Base-by-base conservation (phyloP, 2,888 invertebrate genomes). In the Drosophila antonietae region DNA sequence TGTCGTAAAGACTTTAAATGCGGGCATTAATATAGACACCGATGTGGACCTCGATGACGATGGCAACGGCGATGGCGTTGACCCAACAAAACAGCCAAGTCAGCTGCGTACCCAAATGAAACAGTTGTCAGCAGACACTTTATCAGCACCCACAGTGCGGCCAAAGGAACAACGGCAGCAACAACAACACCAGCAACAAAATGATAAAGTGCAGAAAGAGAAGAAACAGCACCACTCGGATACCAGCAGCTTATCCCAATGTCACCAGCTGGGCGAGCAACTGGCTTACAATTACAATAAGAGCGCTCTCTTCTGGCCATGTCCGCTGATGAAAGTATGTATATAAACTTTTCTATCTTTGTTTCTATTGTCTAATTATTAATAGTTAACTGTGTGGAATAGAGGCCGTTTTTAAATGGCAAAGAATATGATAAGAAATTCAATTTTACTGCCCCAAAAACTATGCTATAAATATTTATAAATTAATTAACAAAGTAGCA, bases 311-410 rank as follows among this genome's bases (percentile, higher is more conserved):
- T 86, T 93, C 53, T 93, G 93, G 93, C 93, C 93, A 60, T 93
- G 93, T 82, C 91, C 92, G 41, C 89, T 83, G 71, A 93, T 93
- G 91, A 93, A 92, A 88, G 93, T 93, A 80, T 92, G 93, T 91
- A 80, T 28, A 55, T 15, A 15, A 43, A n/a, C 15, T 10, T 43
- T 10, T 14, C 33, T 28, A 10, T 23, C 10, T 35, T 39, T 37
- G 53, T 53, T n/a, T 23, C 53, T 28, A 14, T 53, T 53, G 49
- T n/a, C 23, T 10, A 53, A 53, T 53, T 53, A 53, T 20, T 53
- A 39, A 53, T 53, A 51, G 51, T 33, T 33, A 49, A 4, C 47
- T 4, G 28, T 28, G 28, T 28, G n/a, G 28, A 47, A 47, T 28
- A 49, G n/a, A 10, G 31, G 28, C 31, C 18, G 14, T 33, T 33